Evolutionary conservation across 35 echinoderm and acorn worm genomes (phyloP).

Genomic region (Nesometra sesokonis): DNA sequence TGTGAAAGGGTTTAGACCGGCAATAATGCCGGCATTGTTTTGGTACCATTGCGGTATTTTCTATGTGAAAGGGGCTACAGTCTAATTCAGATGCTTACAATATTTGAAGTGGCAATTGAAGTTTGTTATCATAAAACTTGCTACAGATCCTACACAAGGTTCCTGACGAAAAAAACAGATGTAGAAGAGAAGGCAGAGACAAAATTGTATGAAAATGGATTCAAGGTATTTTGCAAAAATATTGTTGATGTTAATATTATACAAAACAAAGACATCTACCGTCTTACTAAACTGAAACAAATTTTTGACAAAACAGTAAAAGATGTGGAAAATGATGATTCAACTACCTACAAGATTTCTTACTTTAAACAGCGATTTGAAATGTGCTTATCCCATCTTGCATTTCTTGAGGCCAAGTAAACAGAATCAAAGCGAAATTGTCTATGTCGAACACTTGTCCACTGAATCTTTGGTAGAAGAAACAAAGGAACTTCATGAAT

Average conservation of each 20-base stretch:
- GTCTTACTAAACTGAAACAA: not conserved
- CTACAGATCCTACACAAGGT: constrained; percentile 18
- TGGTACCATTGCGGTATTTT: too few relatives aligned
- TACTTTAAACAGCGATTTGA: constrained; percentile 3
- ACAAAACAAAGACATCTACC: not conserved
- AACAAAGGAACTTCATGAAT: not conserved
- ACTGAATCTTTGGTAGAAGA: not conserved
- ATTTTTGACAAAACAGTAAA: constrained; percentile 8
- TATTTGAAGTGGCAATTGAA: constrained; percentile 46
- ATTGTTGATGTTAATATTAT: constrained; percentile 5
- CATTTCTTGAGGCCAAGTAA: not conserved
- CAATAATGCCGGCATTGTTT: too few relatives aligned
- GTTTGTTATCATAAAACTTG: constrained; percentile 17
- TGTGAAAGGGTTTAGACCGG: too few relatives aligned
- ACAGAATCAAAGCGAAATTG: constrained; percentile 16
- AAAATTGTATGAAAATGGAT: constrained; percentile 1
- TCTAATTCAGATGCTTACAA: too few relatives aligned
- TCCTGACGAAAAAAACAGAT: not conserved
- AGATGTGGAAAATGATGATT: constrained; percentile 3
- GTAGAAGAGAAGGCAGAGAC: not conserved
- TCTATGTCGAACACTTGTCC: constrained; percentile 14
- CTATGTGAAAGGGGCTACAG: too few relatives aligned
- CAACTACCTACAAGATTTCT: not conserved
- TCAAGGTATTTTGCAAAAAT: constrained; percentile 8
- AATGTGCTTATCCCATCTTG: not conserved